These are phyloP conservation scores for Diaprepes abbreviatus DNA, from an alignment of 2,888 invertebrate genomes.

Conservation along the genomic window DNA sequence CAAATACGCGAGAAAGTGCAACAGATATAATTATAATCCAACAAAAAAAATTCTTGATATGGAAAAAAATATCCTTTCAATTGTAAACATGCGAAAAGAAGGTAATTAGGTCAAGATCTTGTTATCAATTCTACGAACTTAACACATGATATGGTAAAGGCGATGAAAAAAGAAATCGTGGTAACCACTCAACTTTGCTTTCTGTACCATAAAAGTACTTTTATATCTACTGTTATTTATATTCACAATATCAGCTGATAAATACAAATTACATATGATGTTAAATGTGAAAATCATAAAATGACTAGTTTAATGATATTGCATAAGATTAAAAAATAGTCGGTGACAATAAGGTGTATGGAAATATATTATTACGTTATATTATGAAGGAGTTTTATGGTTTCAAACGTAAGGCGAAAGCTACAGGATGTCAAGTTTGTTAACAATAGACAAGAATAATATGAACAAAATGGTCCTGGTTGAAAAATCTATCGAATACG, in stretches of 20 bases:
- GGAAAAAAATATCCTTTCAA: neutral
- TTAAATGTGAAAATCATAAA: neutral
- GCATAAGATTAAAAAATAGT: neutral
- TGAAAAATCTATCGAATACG: no score
- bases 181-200: conserved; percentile 8
- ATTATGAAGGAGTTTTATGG: no score
- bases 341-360: neutral
- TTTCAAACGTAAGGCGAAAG: no score
- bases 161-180: conserved; percentile 13
- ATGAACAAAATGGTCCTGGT: no score
- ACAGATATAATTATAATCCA: no score
- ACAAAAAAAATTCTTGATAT: no score
- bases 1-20: no score
- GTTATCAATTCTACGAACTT: conserved; percentile 14
- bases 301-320: neutral
- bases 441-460: no score
- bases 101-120: conserved; percentile 12
- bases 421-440: no score
- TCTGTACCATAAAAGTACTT: conserved; percentile 7
- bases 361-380: neutral
- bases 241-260: conserved; percentile 1
- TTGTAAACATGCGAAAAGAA: neutral
- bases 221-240: neutral
- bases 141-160: neutral
- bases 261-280: neutral